phyloP scores from a whole-genome alignment of 2,113 vertebrate genomes.

The Sinosuthora webbiana region DNA sequence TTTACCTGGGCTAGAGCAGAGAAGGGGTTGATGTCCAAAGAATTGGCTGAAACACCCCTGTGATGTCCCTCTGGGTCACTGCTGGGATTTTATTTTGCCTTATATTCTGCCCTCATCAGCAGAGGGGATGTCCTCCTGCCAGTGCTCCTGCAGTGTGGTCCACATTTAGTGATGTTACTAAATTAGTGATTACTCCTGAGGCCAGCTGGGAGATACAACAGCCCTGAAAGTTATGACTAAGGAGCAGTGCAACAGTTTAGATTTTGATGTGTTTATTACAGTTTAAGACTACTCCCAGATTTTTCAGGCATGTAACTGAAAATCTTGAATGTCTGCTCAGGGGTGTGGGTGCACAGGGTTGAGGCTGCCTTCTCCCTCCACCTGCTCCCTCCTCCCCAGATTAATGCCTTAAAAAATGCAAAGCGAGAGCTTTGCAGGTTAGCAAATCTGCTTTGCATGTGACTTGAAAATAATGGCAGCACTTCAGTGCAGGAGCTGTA shows the following conservation, averaged over 20 bases:
- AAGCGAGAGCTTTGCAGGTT: neutral
- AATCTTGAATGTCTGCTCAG: neutral
- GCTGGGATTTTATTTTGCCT: neutral
- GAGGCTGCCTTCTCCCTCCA: neutral
- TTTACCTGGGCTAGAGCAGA: neutral
- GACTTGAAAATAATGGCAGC: constrained; percentile 17
- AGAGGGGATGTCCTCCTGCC: neutral
- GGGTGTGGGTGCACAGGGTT: neutral
- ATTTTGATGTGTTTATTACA: neutral
- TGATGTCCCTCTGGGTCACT: neutral
- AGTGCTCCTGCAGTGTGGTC: neutral
- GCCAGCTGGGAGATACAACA: neutral
- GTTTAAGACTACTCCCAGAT: neutral
- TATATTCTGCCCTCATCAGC: rapidly evolving
- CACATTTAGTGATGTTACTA: neutral
- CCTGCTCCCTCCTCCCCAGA: neutral
- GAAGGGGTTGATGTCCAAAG: neutral
- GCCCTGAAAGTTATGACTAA: rapidly evolving
- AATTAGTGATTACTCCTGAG: neutral
- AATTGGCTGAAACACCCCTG: rapidly evolving
- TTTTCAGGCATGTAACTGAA: neutral
- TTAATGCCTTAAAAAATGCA: constrained; percentile 39
- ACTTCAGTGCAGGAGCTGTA: neutral
- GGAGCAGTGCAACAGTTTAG: neutral
- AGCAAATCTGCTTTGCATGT: constrained; percentile 10